Base-by-base conservation (phyloP, 92 coral and sea anemone species). In the Siderastrea siderea region DNA sequence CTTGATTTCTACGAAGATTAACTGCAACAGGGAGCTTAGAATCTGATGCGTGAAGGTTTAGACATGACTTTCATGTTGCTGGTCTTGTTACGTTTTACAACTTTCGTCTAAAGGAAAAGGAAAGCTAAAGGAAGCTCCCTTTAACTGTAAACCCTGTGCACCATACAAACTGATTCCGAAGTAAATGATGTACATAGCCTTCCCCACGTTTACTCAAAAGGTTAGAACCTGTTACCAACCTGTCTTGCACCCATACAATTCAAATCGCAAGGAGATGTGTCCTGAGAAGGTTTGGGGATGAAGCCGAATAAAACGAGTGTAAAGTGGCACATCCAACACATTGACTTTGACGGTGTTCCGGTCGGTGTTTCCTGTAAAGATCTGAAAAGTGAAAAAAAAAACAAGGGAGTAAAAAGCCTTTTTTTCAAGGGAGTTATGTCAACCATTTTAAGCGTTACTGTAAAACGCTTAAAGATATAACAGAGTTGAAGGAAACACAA, bases 161-260 rank as follows among this genome's bases (percentile, higher is more conserved):
- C 38, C 38, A 26, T 26, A 26, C 0, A 26, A 26, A 26, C 38
- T 26, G 38, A 26, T 26, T 26, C 38, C 38, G 0, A 26, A 26
- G 38, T 26, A 64, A 15, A 64, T 15, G 5, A 15, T 64, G 17
- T 14, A 64, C 69, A 5, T 14, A 26, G 12, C 69, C 69, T 14
- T 64, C 69, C 8, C 70, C 6, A 46, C 46, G 3, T 26, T 14
- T 47, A 7, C 6, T 55, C 4, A 77, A 55, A 6, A 58, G 63
- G 13, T 6, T n/a, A 45, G 15, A 50, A 67, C 44, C 44, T 65
- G 5, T 3, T 5, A 68, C 83, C 16, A 26, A 91, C 94, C 94
- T 91, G 87, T 82, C 45, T 74, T 79, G 70, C 94, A 91, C 61
- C 94, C 94, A 78, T 82, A 71, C 10, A 91, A 63, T 53, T 91